Base-by-base conservation (phyloP, 2,888 invertebrate genomes). In the Monopis laevigella region DNA sequence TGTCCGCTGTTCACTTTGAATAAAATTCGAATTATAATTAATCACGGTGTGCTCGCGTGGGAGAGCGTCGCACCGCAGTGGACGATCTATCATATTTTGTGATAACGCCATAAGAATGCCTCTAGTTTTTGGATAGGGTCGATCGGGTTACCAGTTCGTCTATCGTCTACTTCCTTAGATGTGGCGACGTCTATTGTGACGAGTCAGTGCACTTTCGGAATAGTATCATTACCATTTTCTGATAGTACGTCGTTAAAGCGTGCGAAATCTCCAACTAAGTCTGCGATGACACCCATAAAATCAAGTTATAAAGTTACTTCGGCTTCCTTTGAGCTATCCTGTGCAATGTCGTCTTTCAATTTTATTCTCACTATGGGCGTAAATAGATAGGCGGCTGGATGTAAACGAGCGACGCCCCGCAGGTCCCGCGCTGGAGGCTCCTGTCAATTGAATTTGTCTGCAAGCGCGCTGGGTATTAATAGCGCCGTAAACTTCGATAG, bases 11-110 rank as follows among this genome's bases (percentile, higher is more conserved):
- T 73, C 75, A 69, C 80, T 80, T 80, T 80, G 78, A 80, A 80
- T 80, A 80, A 80, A 77, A 80, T 77, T 78, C 78, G 77, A 80
- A 80, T 80, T 80, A 80, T 80, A 77, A 80, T 78, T 78, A 80
- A 78, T 80, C 78, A 78, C 72, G 65, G 60, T 59, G 59, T 62
- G 61, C 62, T 61, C 64, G 75, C 78, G 78, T 78, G 80, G 78
- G 78, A 75, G 78, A 73, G 69, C 72, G 67, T 65, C 65, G 73
- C 69, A 65, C 62, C 60, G 59, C 59, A 61, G 56, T 58, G 65
- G 60, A 61, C 78, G 73, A 80, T 80, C 80, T 78, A 78, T 80
- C 80, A 80, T 78, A 80, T 78, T 80, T 72, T 72, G 73, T 77
- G 80, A 78, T 80, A 80, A 78, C 74, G 72, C 75, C 69, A 29